Evolutionary conservation across 1,140 invertebrate species (phyloP), one percentile per base, ranked within the genome.

Genomic region (Acyrthosiphon pisum): DNA sequence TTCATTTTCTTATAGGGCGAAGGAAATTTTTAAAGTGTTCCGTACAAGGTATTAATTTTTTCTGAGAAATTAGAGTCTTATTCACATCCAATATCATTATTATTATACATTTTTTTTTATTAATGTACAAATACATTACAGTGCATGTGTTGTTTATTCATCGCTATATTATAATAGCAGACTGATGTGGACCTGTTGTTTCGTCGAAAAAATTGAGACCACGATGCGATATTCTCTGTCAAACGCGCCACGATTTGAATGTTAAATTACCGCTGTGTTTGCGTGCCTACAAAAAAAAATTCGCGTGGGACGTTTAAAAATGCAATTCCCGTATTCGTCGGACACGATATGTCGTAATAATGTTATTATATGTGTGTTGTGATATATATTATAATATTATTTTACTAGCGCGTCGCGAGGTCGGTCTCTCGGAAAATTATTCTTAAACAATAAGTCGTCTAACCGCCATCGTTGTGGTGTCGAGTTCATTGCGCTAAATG

Each of bases 241-340:
- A 18, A 48, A 89, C 35, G 20, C 88, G 23, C 11, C 50, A 56
- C 53, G 88, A 89, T 89, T 89, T 56, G 88, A 56, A 89, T 41
- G 35, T 89, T 56, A 37, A 89, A 53, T 89, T 22, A 53, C 6
- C 30, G n/a, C 84, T 26, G 26, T 56, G 88, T 89, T 56, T 89
- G 18, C 26, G 26, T 86, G 26, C 84, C 26, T 86, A 30, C 41
- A 11, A 86, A 53, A 86, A 86, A 87, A 41, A 26, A 56, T 23
- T 37, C 48, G 20, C 20, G n/a, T 35, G 35, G 35, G 30, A 56
- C 48, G 88, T 89, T 89, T 89, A 23, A 41, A 89, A 89, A 89
- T 56, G 88, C 50, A 23, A n/a, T 89, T 30, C 26, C 84, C 60
- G n/a, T 76, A 76, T 86, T 41, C 44, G 41, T 44, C 6, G 41